Base-by-base conservation (phyloP, 1,140 invertebrate species). In the Drosophila burlai region DNA sequence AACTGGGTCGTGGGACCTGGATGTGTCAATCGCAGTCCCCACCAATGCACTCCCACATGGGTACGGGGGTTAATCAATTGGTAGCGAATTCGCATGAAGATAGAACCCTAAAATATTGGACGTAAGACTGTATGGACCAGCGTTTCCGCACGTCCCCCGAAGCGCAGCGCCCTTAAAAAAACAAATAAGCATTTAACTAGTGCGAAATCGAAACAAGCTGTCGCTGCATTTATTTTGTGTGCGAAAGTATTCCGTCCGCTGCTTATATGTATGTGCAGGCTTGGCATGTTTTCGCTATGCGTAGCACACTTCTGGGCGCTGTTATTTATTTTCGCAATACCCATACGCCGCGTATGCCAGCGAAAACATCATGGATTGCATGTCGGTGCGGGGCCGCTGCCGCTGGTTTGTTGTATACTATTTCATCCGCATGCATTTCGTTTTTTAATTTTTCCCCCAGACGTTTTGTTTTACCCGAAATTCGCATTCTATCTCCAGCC, bases 401-500 rank as follows among this genome's bases (percentile, higher is more conserved):
- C 4, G 16, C 16, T 8, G 64, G 78, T 46, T 38, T 31, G 57
- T 58, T 76, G 67, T 75, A 66, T 79, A 79, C 78, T 83, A 83
- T 79, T 75, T 69, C 61, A 72, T 83, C 65, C 74, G 65, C 60
- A 59, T 57, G 52, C 75, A 43, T 74, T 80, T 59, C 54, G 15
- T 58, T 78, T 43, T 47, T 49, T 65, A 40, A 54, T 49, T 45
- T 68, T 45, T 65, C 63, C 40, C 26, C 50, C 76, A 62, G 68
- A 76, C 81, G 63, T 87, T 87, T 87, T 74, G 71, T 86, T 82
- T 87, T 66, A 64, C 83, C 76, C 76, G 50, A 86, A 87, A 87
- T 87, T 80, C 83, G 76, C 46, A 50, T 36, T 72, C 36, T 21
- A 38, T 38, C 40, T 55, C 10, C 47, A 36, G 29, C 21, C 29